Conservation (phyloP, 2,113 vertebrate species). For the Lophura nycthemera region DNA sequence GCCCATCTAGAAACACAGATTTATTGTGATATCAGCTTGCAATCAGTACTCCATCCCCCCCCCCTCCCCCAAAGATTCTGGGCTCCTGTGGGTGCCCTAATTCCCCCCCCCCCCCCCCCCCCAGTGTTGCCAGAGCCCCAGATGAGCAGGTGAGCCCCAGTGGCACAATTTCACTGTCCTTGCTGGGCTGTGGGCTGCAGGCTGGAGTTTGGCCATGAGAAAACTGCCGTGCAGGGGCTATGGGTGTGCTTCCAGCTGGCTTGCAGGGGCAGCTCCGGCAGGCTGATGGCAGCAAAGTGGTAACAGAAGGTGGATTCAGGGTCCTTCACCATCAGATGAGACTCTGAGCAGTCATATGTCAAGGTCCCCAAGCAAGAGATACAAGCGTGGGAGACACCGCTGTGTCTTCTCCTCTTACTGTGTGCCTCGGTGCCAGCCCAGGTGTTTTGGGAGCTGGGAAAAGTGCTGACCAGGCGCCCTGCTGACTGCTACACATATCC, state of each 20-base stretch:
- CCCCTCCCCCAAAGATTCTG: fast-evolving
- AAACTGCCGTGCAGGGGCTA: not conserved
- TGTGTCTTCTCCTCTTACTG: not conserved
- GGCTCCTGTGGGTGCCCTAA: fast-evolving
- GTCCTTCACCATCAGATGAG: not conserved
- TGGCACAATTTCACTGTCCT: not conserved
- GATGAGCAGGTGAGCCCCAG: not conserved
- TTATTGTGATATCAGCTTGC: slow-evolving; percentile 33
- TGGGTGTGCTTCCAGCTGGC: not conserved
- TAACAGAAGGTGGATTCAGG: not conserved
- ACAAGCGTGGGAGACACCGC: fast-evolving
- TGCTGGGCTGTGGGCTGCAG: not conserved
- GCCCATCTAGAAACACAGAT: slow-evolving; percentile 20
- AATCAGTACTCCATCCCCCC: not conserved
- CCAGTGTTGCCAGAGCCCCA: fast-evolving
- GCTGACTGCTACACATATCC: slow-evolving; percentile 80
- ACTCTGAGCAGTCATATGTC: not conserved
- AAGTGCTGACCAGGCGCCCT: not conserved
- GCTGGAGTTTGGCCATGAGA: not conserved
- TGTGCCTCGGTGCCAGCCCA: not conserved
- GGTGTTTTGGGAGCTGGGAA: not conserved
- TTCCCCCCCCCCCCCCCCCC: not conserved
- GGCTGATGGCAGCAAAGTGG: not conserved
- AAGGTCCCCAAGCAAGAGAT: not conserved
- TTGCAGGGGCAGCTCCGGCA: fast-evolving